A percentile compares a stretch with the other conserved stretches of the same genome.
Evolutionary conservation across 2,888 invertebrate species (phyloP).

Genomic region (Dichetophora obliterata): DNA sequence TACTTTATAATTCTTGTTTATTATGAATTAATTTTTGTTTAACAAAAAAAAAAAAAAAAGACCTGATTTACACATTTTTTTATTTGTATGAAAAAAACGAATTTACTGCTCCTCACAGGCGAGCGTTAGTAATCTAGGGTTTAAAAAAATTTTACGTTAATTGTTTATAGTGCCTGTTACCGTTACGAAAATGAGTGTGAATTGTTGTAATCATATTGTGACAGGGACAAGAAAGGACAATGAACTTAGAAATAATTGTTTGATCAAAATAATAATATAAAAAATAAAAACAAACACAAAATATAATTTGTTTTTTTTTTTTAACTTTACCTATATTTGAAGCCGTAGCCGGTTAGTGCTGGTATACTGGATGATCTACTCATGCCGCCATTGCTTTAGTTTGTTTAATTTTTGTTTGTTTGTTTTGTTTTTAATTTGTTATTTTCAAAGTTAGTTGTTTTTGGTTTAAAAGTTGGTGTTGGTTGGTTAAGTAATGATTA

Average conservation of each 20-base stretch:
- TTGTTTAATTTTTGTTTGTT: conserved; percentile 30
- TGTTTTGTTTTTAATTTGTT: conserved; percentile 31
- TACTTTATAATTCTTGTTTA: too few relatives aligned
- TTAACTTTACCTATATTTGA: conserved; percentile 67
- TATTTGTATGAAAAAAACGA: too few relatives aligned
- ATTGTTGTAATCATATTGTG: neutral
- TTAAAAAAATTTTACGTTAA: too few relatives aligned
- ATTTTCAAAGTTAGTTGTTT: conserved; percentile 42
- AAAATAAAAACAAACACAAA: neutral
- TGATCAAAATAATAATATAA: neutral
- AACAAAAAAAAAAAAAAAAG: too few relatives aligned
- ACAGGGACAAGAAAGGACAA: neutral
- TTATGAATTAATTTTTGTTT: too few relatives aligned
- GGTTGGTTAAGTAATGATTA: conserved; percentile 49
- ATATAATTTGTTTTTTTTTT: conserved; percentile 6
- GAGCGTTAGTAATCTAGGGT: too few relatives aligned
- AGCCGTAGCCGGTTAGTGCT: conserved; percentile 74
- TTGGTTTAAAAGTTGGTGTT: conserved; percentile 42
- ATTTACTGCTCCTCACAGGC: too few relatives aligned
- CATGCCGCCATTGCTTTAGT: conserved; percentile 77
- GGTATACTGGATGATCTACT: conserved; percentile 93
- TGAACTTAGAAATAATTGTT: neutral
- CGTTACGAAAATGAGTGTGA: neutral
- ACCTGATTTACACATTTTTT: too few relatives aligned
- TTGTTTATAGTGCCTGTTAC: too few relatives aligned